A percentile compares a stretch with the other conserved stretches of the same genome.
Conservation (phyloP, 2,888 invertebrate species). For the Toxonevra muliebris region DNA sequence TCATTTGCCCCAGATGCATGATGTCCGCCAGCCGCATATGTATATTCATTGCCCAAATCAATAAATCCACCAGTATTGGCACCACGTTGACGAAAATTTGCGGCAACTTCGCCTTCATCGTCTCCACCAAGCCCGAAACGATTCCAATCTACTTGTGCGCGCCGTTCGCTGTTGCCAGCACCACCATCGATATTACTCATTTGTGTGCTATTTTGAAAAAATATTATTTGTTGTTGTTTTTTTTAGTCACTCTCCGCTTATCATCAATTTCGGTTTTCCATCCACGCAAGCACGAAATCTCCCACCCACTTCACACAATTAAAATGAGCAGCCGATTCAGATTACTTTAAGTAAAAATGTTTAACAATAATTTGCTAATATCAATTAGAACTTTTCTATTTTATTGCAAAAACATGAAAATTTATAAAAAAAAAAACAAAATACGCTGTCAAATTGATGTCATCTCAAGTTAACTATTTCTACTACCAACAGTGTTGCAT, state of each 20-base stretch:
- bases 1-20: slow-evolving; percentile 89
- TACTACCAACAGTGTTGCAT: background rate
- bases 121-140: slow-evolving; percentile 58
- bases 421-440: background rate
- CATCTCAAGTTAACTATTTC: background rate
- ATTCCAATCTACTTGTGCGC: slow-evolving; percentile 45
- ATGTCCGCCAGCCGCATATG: slow-evolving; percentile 82
- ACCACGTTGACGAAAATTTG: slow-evolving; percentile 67
- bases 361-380: slow-evolving; percentile 15
- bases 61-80: slow-evolving; percentile 78
- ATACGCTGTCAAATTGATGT: slow-evolving; percentile 27
- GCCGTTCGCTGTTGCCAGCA: slow-evolving; percentile 28
- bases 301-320: slow-evolving; percentile 13
- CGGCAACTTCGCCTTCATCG: slow-evolving; percentile 63
- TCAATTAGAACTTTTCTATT: background rate
- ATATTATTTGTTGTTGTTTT: slow-evolving; percentile 19
- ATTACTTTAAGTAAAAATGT: slow-evolving; percentile 7
- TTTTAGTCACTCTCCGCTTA: slow-evolving; percentile 20
- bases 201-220: slow-evolving; percentile 18
- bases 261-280: slow-evolving; percentile 24
- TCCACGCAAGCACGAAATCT: slow-evolving; percentile 36
- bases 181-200: slow-evolving; percentile 35
- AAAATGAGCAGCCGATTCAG: background rate
- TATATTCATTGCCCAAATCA: slow-evolving; percentile 78
- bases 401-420: background rate